These are phyloP conservation scores for Anthopleura xanthogrammica DNA, from an alignment of 92 coral and sea anemone species.

Conservation along the genomic window DNA sequence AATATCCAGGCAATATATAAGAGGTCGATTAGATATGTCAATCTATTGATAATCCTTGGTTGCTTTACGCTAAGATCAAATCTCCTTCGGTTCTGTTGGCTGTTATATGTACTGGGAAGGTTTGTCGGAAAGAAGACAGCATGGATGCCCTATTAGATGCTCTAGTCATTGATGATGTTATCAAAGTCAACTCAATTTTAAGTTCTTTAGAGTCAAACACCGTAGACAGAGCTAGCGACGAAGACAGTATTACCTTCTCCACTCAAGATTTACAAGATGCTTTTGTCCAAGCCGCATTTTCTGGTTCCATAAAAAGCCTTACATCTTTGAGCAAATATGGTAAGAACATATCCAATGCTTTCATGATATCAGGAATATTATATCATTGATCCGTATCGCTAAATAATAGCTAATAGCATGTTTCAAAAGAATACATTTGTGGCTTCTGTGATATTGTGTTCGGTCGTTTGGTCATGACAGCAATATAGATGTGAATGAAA, in stretches of 20 bases:
- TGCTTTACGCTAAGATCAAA: not conserved
- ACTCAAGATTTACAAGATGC: conserved; percentile 33
- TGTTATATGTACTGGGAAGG: not conserved
- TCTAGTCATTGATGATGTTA: conserved; percentile 19
- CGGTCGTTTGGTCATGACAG: not conserved
- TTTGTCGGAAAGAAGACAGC: not conserved
- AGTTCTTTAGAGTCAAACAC: not conserved
- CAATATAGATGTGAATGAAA: not conserved
- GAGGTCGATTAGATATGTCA: not conserved
- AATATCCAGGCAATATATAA: not conserved
- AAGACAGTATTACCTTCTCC: not conserved
- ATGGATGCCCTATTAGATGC: conserved; percentile 34
- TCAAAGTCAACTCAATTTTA: conserved; percentile 17
- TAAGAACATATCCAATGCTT: conserved; percentile 8
- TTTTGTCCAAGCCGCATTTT: conserved; percentile 37
- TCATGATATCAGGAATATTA: not conserved
- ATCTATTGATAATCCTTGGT: not conserved
- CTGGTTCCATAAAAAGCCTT: conserved; percentile 31
- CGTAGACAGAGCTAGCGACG: not conserved
- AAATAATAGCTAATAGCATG: not conserved
- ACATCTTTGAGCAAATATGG: conserved; percentile 25
- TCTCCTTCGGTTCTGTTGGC: not conserved
- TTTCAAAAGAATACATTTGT: no score
- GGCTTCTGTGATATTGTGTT: no score
- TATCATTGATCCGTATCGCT: not conserved